A percentile compares a stretch with the other conserved stretches of the same genome.
These are phyloP conservation scores for Plodia interpunctella DNA, from an alignment of 1,140 invertebrate genomes.

Conservation along the genomic window DNA sequence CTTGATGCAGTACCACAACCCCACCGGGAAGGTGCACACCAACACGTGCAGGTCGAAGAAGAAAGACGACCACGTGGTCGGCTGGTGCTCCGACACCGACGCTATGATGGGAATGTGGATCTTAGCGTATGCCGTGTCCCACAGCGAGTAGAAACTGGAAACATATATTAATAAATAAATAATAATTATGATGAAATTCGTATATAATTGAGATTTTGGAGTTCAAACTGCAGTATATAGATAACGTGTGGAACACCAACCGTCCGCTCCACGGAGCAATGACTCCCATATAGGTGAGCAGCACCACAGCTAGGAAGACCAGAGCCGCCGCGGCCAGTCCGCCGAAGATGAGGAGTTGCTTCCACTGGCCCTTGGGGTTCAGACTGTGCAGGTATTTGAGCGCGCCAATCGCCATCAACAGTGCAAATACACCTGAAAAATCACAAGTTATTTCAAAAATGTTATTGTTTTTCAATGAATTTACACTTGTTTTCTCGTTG, in stretches of 20 bases:
- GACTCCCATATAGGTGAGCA: slow-evolving; percentile 93
- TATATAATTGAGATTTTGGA: too few relatives aligned
- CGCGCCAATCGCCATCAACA: slow-evolving; percentile 93
- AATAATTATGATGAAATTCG: too few relatives aligned
- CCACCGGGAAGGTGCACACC: slow-evolving; percentile 97
- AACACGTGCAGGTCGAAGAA: slow-evolving; percentile 99
- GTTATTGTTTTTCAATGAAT: too few relatives aligned
- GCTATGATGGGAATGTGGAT: slow-evolving; percentile 99
- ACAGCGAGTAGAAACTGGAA: slow-evolving; percentile 96
- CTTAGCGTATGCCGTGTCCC: slow-evolving; percentile 99
- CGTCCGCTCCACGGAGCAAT: slow-evolving; percentile 99
- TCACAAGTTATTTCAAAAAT: too few relatives aligned
- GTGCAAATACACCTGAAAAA: slow-evolving; percentile 92
- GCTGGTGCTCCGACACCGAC: slow-evolving; percentile 99
- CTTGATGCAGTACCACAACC: slow-evolving; percentile 99
- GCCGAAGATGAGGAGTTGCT: slow-evolving; percentile 91
- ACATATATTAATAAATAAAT: too few relatives aligned
- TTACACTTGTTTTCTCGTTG: too few relatives aligned
- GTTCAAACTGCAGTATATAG: slow-evolving; percentile 84
- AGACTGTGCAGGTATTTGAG: slow-evolving; percentile 94
- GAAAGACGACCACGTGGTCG: slow-evolving; percentile 99
- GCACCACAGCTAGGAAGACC: slow-evolving; percentile 92
- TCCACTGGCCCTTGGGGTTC: slow-evolving; percentile 94
- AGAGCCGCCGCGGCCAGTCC: slow-evolving; percentile 85
- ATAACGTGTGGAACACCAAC: slow-evolving; percentile 39